These are phyloP conservation scores for Chaetodon auriga DNA, from an alignment of 2,113 vertebrate genomes.

Conservation along the genomic window DNA sequence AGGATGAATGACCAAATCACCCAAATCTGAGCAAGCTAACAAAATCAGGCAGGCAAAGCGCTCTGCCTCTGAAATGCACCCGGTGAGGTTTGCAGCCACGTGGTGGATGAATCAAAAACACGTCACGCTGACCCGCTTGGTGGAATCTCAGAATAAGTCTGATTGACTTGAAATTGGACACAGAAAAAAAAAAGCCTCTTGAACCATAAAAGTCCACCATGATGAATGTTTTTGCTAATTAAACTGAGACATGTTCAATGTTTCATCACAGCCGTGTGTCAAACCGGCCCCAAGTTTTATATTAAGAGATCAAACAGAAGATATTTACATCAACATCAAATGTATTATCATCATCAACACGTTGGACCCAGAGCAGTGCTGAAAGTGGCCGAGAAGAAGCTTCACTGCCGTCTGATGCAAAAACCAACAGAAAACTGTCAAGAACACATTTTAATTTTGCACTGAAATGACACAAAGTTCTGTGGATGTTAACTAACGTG, in stretches of 20 bases:
- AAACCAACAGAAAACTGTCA: background rate
- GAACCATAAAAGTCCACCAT: too few relatives aligned
- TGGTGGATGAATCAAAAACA: too few relatives aligned
- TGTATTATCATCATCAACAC: background rate
- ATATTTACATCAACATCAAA: background rate
- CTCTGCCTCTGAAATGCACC: too few relatives aligned
- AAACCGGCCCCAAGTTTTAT: background rate
- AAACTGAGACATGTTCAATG: background rate
- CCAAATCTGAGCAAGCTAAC: too few relatives aligned
- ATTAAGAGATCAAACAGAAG: background rate
- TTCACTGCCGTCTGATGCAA: slow-evolving; percentile 41
- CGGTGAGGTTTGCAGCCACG: too few relatives aligned
- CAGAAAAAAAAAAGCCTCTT: too few relatives aligned
- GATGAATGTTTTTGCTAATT: too few relatives aligned
- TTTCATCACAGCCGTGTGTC: background rate
- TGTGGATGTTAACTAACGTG: slow-evolving; percentile 11
- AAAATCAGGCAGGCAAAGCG: too few relatives aligned
- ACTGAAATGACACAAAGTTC: slow-evolving; percentile 38
- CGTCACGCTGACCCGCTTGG: too few relatives aligned
- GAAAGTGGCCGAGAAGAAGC: background rate
- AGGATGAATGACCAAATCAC: too few relatives aligned
- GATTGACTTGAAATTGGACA: too few relatives aligned
- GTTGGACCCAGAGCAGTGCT: background rate
- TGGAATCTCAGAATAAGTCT: too few relatives aligned
- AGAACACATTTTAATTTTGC: slow-evolving; percentile 29